Evolutionary conservation across 2,797 vertebrate genomes (phyloP).

Genomic region (Mormyrus hasselquistii): DNA sequence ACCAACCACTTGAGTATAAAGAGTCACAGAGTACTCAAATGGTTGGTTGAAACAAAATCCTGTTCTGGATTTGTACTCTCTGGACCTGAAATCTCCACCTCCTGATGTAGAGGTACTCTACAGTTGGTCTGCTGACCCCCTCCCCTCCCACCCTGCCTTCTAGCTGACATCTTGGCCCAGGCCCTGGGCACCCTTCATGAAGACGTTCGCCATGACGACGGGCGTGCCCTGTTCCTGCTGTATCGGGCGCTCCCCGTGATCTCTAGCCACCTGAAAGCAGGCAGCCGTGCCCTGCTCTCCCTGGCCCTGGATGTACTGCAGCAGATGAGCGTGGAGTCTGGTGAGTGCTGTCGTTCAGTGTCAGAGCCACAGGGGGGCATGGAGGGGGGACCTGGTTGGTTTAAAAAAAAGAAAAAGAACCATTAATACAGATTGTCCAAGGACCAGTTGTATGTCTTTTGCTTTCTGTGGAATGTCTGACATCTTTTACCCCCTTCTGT

Average conservation of each 20-base stretch:
- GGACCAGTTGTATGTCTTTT: background rate
- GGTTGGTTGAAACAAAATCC: too few relatives aligned
- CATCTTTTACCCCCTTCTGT: background rate
- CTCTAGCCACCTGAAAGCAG: slow-evolving; percentile 60
- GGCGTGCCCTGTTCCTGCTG: slow-evolving; percentile 72
- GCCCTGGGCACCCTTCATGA: slow-evolving; percentile 64
- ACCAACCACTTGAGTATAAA: too few relatives aligned
- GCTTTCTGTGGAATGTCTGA: background rate
- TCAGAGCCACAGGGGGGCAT: background rate
- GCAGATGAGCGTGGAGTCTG: slow-evolving; percentile 72
- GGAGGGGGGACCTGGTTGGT: background rate
- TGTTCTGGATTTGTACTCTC: background rate
- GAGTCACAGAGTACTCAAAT: too few relatives aligned
- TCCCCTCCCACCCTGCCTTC: background rate
- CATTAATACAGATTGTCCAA: background rate
- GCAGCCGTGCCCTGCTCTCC: slow-evolving; percentile 60
- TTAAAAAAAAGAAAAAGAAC: background rate
- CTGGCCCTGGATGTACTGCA: slow-evolving; percentile 71
- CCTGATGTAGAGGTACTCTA: background rate
- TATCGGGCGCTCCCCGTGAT: slow-evolving; percentile 66
- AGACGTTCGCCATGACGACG: slow-evolving; percentile 73
- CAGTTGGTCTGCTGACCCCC: background rate
- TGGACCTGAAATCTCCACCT: background rate
- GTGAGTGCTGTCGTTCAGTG: slow-evolving; percentile 59
- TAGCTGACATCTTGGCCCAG: slow-evolving; percentile 77